Base-by-base conservation (phyloP, 2,888 invertebrate genomes). In the Ormyrus nitidulus region DNA sequence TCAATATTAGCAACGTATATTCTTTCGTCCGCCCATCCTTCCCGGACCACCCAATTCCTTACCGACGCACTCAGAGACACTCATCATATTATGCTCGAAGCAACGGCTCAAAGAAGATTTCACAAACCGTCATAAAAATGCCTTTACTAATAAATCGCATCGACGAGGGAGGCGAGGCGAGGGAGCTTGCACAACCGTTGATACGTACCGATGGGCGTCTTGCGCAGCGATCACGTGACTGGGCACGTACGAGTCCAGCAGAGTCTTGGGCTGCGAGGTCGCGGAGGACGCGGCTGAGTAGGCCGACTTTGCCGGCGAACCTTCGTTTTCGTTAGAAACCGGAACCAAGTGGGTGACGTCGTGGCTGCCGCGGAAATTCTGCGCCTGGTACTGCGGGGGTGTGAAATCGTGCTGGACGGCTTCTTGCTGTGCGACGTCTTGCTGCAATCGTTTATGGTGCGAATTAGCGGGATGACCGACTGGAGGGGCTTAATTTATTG, bases 171-270 rank as follows among this genome's bases (percentile, higher is more conserved):
- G 44, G 49, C 11, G 58, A 64, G 11, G 11, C 1, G 8, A 0
- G 4, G 0, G 34, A 8, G 10, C 61, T 68, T 46, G n/a, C 58
- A 34, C 74, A 73, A 74, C 5, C 13, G 11, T 11, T 46, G 10
- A 69, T 69, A 59, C 72, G 9, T 85, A 90, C 90, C 89, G 87
- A 11, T 86, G 86, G 2, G 85, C 82, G 68, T 90, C 90, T 77
- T 88, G 89, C 48, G 90, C 90, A 6, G 88, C 89, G 53, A 90
- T 88, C 9, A 90, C 51, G 56, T 86, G 86, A 83, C 90, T 90
- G 0, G 92, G 92, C 6, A 92, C 88, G 81, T 92, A 92, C 7
- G 92, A 91, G 81, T 92, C 92, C 61, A 92, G 86, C 44, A 92
- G 85, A n/a, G 92, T 92, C 84, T 91, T 91, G 0, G 92, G 91